phyloP scores from a whole-genome alignment of 1,140 invertebrate species.

The Cydia pomonella region DNA sequence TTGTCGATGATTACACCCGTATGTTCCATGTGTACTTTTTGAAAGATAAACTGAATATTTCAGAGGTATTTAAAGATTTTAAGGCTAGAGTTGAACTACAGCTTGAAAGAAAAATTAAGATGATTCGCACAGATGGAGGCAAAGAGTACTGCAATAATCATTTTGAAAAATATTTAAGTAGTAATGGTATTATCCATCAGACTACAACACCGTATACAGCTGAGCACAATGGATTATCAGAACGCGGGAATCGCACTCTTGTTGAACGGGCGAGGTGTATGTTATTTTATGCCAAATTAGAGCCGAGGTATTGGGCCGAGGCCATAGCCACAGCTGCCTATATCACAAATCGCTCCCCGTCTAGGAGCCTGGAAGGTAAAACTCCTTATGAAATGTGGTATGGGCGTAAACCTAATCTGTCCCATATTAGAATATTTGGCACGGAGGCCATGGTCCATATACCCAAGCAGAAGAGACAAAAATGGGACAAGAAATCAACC shows the following conservation, averaged over 20 bases:
- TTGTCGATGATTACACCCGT: conserved; percentile 32
- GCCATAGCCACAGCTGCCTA: conserved; percentile 38
- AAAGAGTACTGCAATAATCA: conserved; percentile 17
- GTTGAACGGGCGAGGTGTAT: conserved; percentile 38
- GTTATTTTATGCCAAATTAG: conserved; percentile 38
- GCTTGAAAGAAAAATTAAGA: neutral
- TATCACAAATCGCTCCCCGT: conserved; percentile 48
- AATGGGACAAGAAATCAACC: conserved; percentile 58
- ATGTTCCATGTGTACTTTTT: conserved; percentile 22
- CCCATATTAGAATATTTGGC: conserved; percentile 55
- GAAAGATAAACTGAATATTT: neutral
- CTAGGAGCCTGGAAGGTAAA: conserved; percentile 35
- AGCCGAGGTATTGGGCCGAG: neutral
- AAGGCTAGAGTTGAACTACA: conserved; percentile 2
- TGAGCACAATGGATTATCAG: neutral
- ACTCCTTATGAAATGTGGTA: conserved; percentile 65
- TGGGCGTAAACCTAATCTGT: conserved; percentile 55
- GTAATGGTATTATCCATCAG: conserved; percentile 6
- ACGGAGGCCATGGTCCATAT: conserved; percentile 59
- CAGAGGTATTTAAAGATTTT: conserved; percentile 16
- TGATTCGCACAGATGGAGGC: neutral
- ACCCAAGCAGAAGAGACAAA: conserved; percentile 57
- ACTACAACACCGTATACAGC: conserved; percentile 2
- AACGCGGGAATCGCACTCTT: neutral
- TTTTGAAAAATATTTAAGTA: conserved; percentile 7